Conservation (phyloP, 1,140 invertebrate species). For the Nephotettix cincticeps region DNA sequence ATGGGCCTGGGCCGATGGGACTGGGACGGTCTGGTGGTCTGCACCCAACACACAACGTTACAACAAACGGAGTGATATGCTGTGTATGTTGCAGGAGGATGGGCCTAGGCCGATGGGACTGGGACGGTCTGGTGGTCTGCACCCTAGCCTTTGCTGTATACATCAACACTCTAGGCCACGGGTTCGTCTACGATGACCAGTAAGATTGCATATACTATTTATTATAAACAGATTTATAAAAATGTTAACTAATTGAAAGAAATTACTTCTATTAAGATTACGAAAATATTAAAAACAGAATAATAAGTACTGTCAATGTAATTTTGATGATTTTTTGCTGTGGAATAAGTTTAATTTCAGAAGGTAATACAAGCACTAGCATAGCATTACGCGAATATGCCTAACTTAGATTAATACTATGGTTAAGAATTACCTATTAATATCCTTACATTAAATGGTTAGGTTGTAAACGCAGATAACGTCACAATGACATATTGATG, state of each 20-base stretch:
- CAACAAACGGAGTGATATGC: no score
- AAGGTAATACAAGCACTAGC: background rate
- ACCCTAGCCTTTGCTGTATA: slow-evolving; percentile 71
- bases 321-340: background rate
- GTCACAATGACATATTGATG: no score
- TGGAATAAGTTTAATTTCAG: background rate
- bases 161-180: slow-evolving; percentile 84
- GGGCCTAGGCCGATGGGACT: background rate
- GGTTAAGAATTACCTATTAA: background rate
- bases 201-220: slow-evolving; percentile 50
- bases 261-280: background rate
- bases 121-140: slow-evolving; percentile 22
- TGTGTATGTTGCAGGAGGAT: background rate
- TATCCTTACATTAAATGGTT: background rate
- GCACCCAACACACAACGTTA: no score
- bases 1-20: no score
- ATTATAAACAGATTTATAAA: no score
- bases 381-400: no score
- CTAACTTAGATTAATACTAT: no score
- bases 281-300: background rate
- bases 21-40: no score
- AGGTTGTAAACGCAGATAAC: no score
- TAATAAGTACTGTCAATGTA: background rate
- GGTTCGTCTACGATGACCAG: slow-evolving; percentile 95
- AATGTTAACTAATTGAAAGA: no score